Evolutionary conservation across 2,888 invertebrate species (phyloP).

Genomic region (Syritta pipiens): DNA sequence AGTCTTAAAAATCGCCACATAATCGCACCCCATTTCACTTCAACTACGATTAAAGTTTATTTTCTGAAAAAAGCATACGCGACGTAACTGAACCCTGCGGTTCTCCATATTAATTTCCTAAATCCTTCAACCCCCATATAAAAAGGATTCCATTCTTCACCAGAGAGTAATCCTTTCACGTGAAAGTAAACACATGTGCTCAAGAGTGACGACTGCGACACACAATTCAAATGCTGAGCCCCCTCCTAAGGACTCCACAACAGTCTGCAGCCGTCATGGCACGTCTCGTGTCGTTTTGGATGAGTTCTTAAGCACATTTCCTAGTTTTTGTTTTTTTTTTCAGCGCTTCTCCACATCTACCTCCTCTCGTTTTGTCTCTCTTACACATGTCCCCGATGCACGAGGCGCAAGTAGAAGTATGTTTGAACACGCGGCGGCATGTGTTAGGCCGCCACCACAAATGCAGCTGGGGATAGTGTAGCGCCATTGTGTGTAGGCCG

Average conservation of each 20-base stretch:
- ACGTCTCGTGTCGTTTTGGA: conserved; percentile 44
- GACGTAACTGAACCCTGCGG: conserved; percentile 1
- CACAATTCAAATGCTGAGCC: conserved; percentile 36
- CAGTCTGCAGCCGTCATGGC: conserved; percentile 47
- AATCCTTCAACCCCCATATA: not conserved
- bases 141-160: too few species aligned
- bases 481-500: conserved; percentile 56
- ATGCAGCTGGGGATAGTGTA: conserved; percentile 19
- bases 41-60: too few species aligned
- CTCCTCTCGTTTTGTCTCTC: conserved; percentile 8
- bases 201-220: conserved; percentile 37
- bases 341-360: too few species aligned
- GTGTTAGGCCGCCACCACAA: conserved; percentile 17
- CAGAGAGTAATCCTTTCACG: conserved; percentile 17
- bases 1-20: too few species aligned
- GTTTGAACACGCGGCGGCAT: conserved; percentile 37
- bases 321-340: conserved; percentile 38
- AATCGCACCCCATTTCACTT: too few species aligned
- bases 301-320: conserved; percentile 58
- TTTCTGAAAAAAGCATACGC: too few species aligned
- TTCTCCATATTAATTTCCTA: not conserved
- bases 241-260: conserved; percentile 23
- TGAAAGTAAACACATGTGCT: conserved; percentile 22
- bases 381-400: conserved; percentile 11
- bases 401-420: conserved; percentile 47